These are phyloP conservation scores for Branchinecta sandiegonensis DNA, from an alignment of 2,888 invertebrate genomes.

Conservation along the genomic window DNA sequence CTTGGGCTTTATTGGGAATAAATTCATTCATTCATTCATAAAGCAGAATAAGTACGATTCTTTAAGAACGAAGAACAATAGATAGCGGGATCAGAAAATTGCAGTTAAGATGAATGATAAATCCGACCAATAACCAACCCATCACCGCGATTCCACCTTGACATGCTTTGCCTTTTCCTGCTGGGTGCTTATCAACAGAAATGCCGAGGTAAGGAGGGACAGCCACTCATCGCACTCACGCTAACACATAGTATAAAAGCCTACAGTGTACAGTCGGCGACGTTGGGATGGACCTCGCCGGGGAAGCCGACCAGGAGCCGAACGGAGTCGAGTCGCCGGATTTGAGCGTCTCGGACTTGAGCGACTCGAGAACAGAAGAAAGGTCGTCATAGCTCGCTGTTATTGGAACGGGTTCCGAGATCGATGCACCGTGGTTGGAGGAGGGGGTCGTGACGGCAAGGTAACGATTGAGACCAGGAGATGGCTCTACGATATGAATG, in stretches of 20 bases:
- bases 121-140: no score
- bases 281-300: not conserved
- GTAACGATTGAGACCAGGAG: slow-evolving; percentile 19
- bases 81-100: no score
- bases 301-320: not conserved
- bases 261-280: slow-evolving; percentile 5
- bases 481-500: slow-evolving; percentile 19
- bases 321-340: not conserved
- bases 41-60: no score
- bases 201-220: no score
- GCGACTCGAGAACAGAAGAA: not conserved
- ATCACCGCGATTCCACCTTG: no score
- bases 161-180: no score
- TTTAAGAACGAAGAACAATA: no score
- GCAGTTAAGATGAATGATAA: no score
- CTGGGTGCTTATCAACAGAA: no score
- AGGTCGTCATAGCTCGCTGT: slow-evolving; percentile 5
- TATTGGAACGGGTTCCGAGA: not conserved
- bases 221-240: no score
- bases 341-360: slow-evolving; percentile 4
- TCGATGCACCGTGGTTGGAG: not conserved
- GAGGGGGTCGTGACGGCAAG: slow-evolving; percentile 16
- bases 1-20: no score
- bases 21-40: no score
- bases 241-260: not conserved